phyloP scores from a whole-genome alignment of 2,113 vertebrate species.

The Telmatochromis sp. region DNA sequence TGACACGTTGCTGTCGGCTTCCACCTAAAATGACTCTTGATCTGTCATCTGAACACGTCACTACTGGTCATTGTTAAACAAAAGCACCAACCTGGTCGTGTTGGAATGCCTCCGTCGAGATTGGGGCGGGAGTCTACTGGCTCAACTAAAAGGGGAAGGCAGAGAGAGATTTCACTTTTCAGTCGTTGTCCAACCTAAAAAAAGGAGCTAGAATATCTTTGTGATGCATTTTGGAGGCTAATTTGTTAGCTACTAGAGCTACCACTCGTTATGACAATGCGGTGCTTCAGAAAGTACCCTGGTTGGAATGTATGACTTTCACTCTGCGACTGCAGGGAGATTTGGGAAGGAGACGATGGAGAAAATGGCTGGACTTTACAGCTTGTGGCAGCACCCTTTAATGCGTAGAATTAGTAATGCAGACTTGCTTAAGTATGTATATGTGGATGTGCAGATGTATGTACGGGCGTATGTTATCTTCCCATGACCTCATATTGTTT shows the following conservation, averaged over 20 bases:
- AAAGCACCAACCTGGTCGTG: slow-evolving; percentile 80
- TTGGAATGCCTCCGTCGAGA: slow-evolving; percentile 89
- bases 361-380: too few relatives aligned
- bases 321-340: too few relatives aligned
- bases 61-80: fast-evolving
- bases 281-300: slow-evolving; percentile 70
- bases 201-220: not conserved
- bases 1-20: not conserved
- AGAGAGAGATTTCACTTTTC: slow-evolving; percentile 13
- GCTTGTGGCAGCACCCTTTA: too few relatives aligned
- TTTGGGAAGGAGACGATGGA: too few relatives aligned
- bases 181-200: not conserved
- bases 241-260: not conserved
- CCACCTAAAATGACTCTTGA: not conserved
- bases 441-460: too few relatives aligned
- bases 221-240: not conserved
- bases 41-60: not conserved
- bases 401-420: too few relatives aligned
- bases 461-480: too few relatives aligned
- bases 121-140: slow-evolving; percentile 89
- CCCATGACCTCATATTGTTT: too few relatives aligned
- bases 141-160: slow-evolving; percentile 77
- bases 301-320: slow-evolving; percentile 59
- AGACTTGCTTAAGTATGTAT: too few relatives aligned
- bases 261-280: not conserved